These are phyloP conservation scores for Xyrichtys novacula DNA, from an alignment of 2,797 vertebrate genomes.

Conservation along the genomic window DNA sequence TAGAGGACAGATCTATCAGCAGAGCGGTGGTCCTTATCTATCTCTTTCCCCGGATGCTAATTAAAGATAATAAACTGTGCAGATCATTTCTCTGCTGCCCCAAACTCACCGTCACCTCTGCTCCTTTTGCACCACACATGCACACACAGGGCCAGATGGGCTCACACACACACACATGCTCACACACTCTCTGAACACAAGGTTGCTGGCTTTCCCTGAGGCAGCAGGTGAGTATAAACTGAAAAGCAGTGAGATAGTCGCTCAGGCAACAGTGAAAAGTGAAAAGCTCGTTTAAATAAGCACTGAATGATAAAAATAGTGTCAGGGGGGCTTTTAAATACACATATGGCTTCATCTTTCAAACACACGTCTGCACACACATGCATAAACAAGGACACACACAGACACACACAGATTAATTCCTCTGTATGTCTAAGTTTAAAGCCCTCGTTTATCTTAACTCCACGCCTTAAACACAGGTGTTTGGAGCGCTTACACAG, in stretches of 20 bases:
- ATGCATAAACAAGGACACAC: conserved; percentile 11
- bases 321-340: conserved; percentile 45
- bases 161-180: conserved; percentile 26
- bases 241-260: conserved; percentile 13
- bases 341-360: conserved; percentile 43
- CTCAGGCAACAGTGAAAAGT: conserved; percentile 25
- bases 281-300: conserved; percentile 61
- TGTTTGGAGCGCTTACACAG: conserved; percentile 72
- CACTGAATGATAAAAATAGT: conserved; percentile 57
- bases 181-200: conserved; percentile 17
- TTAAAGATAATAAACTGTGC: conserved; percentile 83
- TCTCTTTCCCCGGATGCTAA: conserved; percentile 73
- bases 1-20: conserved; percentile 69
- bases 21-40: conserved; percentile 72
- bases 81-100: conserved; percentile 77
- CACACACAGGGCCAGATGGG: conserved; percentile 59
- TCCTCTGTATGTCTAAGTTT: conserved; percentile 56
- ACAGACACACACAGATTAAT: conserved; percentile 46
- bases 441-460: conserved; percentile 73
- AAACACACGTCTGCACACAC: conserved; percentile 27
- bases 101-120: conserved; percentile 78
- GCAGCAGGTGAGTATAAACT: conserved; percentile 69
- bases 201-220: conserved; percentile 32
- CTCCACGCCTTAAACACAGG: conserved; percentile 81
- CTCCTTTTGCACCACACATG: conserved; percentile 59